Evolutionary conservation across 2,888 invertebrate genomes (phyloP).

Genomic region (Lycaena phlaeas): DNA sequence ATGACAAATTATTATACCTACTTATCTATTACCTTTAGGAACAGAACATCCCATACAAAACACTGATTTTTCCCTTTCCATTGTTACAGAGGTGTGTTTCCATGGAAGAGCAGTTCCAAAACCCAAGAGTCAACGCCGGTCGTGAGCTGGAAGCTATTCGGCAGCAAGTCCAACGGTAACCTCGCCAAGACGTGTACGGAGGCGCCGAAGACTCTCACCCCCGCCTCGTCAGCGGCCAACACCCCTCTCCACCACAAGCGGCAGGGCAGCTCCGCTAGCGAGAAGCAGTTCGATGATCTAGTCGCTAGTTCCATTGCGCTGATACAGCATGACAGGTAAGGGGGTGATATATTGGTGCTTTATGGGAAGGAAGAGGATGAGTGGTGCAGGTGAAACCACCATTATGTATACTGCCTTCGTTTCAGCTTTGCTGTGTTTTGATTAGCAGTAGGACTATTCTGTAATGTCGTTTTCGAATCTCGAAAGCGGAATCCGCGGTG

Average conservation of each 20-base stretch:
- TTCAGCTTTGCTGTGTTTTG: too few species aligned
- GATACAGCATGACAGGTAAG: constrained; percentile 78
- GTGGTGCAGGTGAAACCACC: too few species aligned
- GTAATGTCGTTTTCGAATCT: too few species aligned
- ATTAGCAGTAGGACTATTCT: too few species aligned
- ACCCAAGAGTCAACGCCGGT: neutral
- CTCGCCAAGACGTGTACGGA: constrained; percentile 42
- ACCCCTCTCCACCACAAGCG: constrained; percentile 59
- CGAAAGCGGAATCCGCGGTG: too few species aligned
- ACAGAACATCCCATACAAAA: constrained; percentile 12
- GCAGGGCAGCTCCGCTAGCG: constrained; percentile 65
- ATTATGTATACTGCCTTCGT: too few species aligned
- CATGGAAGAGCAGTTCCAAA: constrained; percentile 56
- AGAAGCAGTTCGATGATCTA: constrained; percentile 71
- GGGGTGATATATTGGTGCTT: too few species aligned
- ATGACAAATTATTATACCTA: too few species aligned
- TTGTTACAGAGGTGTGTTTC: constrained; percentile 70
- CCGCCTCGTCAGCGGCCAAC: constrained; percentile 48
- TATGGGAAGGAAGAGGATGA: too few species aligned
- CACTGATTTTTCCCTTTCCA: constrained; percentile 10
- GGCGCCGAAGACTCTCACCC: constrained; percentile 43
- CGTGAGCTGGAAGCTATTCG: constrained; percentile 44
- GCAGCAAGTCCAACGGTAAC: constrained; percentile 55
- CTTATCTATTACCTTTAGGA: too few species aligned
- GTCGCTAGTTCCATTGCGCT: constrained; percentile 81